A percentile compares a stretch with the other conserved stretches of the same genome.
Evolutionary conservation across 2,888 invertebrate species (phyloP).

Genomic region (Melanargia galathea): DNA sequence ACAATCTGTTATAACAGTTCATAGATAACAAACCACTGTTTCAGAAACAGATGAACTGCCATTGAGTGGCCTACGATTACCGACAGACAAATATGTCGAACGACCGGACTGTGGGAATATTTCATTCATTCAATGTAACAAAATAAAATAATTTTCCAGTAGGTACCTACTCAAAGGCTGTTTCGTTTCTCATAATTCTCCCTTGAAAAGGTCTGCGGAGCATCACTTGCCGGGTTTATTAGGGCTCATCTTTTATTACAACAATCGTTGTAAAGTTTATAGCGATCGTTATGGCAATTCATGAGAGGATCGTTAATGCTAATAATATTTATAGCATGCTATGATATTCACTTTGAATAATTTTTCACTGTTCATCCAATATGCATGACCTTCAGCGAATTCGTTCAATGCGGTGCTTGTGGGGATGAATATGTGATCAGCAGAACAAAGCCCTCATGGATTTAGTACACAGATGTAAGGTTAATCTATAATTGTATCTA

Average conservation of each 20-base stretch:
- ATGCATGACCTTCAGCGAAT: neutral
- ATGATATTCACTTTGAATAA: neutral
- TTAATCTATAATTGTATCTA: no score
- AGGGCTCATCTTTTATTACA: constrained; percentile 19
- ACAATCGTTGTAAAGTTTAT: constrained; percentile 13
- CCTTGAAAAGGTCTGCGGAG: neutral
- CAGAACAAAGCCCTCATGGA: no score
- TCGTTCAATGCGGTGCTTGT: neutral
- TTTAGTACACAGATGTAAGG: no score
- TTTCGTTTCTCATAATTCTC: constrained; percentile 2
- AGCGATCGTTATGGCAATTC: constrained; percentile 14
- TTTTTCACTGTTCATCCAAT: neutral
- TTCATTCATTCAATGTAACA: neutral
- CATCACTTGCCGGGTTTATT: constrained; percentile 13
- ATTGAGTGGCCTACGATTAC: no score
- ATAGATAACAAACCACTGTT: no score
- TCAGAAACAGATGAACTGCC: no score
- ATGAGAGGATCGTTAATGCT: constrained; percentile 8
- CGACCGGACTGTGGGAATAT: neutral
- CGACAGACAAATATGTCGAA: no score
- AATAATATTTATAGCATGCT: constrained; percentile 12
- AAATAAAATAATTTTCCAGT: neutral
- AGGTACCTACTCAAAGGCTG: no score
- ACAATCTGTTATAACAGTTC: no score
- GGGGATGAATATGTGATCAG: neutral